Evolutionary conservation across 2,888 invertebrate species (phyloP).

Genomic region (Sceliomorpha sp.): DNA sequence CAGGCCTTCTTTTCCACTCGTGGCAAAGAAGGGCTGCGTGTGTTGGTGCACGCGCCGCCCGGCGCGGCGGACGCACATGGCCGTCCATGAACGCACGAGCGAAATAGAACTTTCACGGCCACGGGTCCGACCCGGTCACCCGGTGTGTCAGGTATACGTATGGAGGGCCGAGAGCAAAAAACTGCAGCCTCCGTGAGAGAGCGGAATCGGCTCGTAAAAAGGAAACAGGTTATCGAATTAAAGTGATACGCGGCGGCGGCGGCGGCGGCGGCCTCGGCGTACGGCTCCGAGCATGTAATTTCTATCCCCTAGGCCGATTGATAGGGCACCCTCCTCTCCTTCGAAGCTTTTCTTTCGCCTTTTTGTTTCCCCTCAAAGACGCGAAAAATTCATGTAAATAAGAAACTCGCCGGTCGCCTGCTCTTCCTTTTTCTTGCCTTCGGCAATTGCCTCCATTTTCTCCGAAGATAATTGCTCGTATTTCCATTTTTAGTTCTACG

Average conservation of each 20-base stretch:
- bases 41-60: conserved; percentile 12
- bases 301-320: conserved; percentile 67
- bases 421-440: neutral
- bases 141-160: conserved; percentile 34
- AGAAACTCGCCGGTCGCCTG: neutral
- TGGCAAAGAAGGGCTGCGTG: too few relatives aligned
- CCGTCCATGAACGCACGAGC: conserved; percentile 55
- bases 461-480: conserved; percentile 4
- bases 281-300: conserved; percentile 65
- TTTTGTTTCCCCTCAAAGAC: conserved; percentile 27
- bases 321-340: conserved; percentile 31
- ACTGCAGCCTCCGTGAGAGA: conserved; percentile 59
- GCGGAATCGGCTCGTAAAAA: conserved; percentile 66
- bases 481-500: conserved; percentile 3
- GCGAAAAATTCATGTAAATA: conserved; percentile 34
- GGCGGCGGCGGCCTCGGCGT: conserved; percentile 43
- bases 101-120: conserved; percentile 76
- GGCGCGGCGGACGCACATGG: conserved; percentile 10
- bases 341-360: conserved; percentile 23
- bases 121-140: conserved; percentile 73
- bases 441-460: conserved; percentile 12
- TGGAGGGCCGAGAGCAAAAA: conserved; percentile 46
- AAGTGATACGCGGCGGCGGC: conserved; percentile 65
- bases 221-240: conserved; percentile 77
- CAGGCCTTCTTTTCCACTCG: neutral